These are phyloP conservation scores for Colinus virginianus DNA, from an alignment of 2,113 vertebrate genomes.

Conservation along the genomic window DNA sequence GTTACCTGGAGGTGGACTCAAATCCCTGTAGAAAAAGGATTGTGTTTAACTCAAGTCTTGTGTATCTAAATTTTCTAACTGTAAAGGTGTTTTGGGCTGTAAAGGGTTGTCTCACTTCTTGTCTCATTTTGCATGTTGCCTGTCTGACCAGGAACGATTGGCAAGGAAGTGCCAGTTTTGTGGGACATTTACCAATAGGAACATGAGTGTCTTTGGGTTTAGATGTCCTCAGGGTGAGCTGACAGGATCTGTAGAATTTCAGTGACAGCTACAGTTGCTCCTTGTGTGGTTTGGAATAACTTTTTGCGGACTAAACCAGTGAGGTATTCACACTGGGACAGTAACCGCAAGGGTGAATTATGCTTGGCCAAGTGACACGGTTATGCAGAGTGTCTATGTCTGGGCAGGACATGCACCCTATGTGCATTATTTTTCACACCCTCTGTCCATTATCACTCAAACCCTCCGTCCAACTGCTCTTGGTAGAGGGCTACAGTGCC, in stretches of 20 bases:
- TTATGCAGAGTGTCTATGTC: neutral
- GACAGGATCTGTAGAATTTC: neutral
- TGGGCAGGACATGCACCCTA: neutral
- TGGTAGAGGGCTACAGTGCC: rapidly evolving
- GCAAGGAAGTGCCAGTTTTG: neutral
- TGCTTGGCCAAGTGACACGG: neutral
- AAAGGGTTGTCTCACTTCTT: neutral
- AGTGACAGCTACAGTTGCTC: neutral
- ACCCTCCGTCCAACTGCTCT: neutral
- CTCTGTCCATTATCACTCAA: neutral
- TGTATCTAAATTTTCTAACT: neutral
- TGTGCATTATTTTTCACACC: rapidly evolving
- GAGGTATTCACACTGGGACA: neutral
- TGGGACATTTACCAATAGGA: neutral
- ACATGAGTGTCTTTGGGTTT: neutral
- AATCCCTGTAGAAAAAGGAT: neutral
- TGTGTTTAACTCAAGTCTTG: neutral
- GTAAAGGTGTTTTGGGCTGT: neutral
- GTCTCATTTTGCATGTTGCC: rapidly evolving
- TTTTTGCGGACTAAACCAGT: neutral
- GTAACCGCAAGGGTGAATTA: rapidly evolving
- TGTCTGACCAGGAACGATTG: rapidly evolving
- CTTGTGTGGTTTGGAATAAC: neutral
- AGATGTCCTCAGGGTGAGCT: neutral
- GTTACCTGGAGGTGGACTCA: neutral